These are phyloP conservation scores for Macrochelys suwanniensis DNA, from an alignment of 2,797 vertebrate genomes.

Conservation along the genomic window DNA sequence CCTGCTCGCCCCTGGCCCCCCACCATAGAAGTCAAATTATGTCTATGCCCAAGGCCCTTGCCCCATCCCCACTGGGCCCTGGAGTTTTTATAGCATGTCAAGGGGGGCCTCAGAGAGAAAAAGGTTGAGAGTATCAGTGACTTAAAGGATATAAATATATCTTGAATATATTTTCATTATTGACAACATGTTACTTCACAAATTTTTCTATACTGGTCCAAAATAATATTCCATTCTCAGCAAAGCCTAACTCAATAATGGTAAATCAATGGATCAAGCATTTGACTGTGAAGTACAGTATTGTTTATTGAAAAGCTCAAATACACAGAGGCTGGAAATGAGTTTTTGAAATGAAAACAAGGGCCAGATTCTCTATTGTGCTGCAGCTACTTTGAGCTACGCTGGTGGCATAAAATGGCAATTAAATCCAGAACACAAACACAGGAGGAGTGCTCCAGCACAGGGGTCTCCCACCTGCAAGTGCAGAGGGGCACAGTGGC, in stretches of 20 bases:
- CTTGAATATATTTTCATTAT: not conserved
- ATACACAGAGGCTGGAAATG: not conserved
- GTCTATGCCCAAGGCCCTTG: no score
- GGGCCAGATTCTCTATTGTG: fast-evolving
- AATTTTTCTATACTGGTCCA: not conserved
- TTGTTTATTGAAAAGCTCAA: not conserved
- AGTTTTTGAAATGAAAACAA: not conserved
- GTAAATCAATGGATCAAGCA: not conserved
- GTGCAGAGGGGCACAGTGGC: not conserved
- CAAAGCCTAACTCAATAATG: not conserved
- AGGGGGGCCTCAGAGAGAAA: no score
- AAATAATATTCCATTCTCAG: not conserved
- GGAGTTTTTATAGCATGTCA: no score
- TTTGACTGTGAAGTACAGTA: not conserved
- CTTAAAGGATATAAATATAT: not conserved
- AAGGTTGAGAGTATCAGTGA: not conserved
- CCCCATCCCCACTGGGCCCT: no score
- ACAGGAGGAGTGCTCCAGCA: not conserved
- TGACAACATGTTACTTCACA: not conserved
- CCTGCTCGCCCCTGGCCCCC: no score
- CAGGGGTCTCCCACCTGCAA: not conserved
- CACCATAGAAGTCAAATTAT: no score
- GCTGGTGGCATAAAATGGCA: not conserved
- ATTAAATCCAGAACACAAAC: not conserved
- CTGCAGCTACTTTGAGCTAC: not conserved